Conservation (phyloP, 2,888 invertebrate species). For the Baronia brevicornis region DNA sequence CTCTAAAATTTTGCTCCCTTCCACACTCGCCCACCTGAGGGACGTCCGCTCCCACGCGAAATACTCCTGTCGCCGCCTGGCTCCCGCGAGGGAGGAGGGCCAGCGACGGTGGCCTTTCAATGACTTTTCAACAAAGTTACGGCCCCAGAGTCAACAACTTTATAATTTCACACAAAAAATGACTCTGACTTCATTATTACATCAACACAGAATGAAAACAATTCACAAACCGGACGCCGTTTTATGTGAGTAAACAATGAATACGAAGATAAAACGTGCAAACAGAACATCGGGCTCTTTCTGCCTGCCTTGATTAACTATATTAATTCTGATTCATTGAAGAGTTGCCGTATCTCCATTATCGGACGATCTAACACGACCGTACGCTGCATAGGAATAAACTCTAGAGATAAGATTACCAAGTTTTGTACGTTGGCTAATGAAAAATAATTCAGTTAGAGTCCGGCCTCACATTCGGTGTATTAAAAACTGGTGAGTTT, state of each 20-base stretch:
- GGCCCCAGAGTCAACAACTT: too few relatives aligned
- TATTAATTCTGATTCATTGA: constrained; percentile 22
- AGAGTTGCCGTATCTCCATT: constrained; percentile 12
- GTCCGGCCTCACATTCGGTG: constrained; percentile 1
- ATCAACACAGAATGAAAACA: background rate
- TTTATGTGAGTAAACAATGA: constrained; percentile 10
- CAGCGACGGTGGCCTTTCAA: too few relatives aligned
- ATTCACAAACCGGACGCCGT: background rate
- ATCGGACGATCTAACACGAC: constrained; percentile 8
- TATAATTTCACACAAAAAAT: too few relatives aligned
- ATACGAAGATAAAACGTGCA: constrained; percentile 5
- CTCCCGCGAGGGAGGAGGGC: too few relatives aligned
- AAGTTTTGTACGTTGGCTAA: constrained; percentile 22
- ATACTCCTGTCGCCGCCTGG: too few relatives aligned
- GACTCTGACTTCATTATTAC: too few relatives aligned
- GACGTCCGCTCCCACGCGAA: too few relatives aligned
- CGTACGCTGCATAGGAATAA: constrained; percentile 4
- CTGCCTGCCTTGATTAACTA: constrained; percentile 9
- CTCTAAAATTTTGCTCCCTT: too few relatives aligned
- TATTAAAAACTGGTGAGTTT: constrained; percentile 10
- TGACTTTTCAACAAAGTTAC: too few relatives aligned
- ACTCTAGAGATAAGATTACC: constrained; percentile 25
- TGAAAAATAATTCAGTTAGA: constrained; percentile 22
- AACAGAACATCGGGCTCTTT: constrained; percentile 1
- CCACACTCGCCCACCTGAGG: too few relatives aligned